Conservation (phyloP, 2,797 vertebrate species). For the Octomys mimax region DNA sequence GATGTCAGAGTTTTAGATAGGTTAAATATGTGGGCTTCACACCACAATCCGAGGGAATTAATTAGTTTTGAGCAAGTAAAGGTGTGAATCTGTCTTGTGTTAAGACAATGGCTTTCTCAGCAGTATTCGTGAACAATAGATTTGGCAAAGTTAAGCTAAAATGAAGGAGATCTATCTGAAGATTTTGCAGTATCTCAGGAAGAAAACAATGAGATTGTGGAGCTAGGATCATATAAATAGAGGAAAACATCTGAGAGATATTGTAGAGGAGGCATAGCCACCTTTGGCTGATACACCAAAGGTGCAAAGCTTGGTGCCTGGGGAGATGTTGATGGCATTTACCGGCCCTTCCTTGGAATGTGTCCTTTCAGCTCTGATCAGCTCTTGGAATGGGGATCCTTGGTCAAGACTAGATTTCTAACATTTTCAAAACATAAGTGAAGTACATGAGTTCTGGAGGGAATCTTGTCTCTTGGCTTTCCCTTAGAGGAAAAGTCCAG, state of each 20-base stretch:
- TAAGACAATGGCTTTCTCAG: neutral
- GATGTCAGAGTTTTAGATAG: neutral
- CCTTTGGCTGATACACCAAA: neutral
- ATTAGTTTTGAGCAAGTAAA: neutral
- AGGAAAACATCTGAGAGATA: neutral
- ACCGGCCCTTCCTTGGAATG: neutral
- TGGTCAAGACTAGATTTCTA: constrained; percentile 37
- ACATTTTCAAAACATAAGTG: neutral
- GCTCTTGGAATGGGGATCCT: neutral
- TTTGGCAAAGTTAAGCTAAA: neutral
- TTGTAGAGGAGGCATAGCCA: neutral
- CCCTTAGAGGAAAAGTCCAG: neutral
- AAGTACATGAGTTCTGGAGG: neutral
- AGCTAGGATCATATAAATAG: neutral
- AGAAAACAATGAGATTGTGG: neutral
- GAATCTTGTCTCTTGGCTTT: neutral
- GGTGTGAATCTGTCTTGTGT: neutral
- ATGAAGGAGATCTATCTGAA: neutral
- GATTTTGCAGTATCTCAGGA: neutral
- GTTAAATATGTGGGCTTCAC: neutral
- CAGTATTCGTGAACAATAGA: neutral
- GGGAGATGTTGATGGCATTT: neutral
- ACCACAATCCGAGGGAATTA: neutral
- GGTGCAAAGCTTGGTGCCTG: neutral
- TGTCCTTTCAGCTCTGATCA: neutral